Evolutionary conservation across 2,888 invertebrate genomes (phyloP).

Genomic region (Sipha maydis): DNA sequence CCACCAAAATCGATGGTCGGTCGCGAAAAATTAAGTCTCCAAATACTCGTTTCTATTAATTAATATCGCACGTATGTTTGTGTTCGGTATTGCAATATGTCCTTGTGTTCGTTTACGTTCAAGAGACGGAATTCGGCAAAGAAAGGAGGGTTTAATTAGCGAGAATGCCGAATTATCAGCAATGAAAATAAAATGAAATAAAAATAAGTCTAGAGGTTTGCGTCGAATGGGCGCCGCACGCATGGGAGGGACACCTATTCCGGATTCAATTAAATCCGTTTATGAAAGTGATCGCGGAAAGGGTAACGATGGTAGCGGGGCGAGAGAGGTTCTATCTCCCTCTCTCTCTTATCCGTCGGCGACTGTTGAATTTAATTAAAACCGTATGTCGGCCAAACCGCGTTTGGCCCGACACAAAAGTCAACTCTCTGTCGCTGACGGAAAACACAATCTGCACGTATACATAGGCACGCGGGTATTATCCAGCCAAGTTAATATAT

Average conservation of each 20-base stretch:
- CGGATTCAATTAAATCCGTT: slow-evolving; percentile 62
- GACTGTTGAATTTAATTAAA: slow-evolving; percentile 62
- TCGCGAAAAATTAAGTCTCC: too few species aligned
- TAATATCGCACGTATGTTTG: not conserved
- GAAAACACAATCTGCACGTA: slow-evolving; percentile 55
- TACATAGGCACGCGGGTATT: slow-evolving; percentile 3
- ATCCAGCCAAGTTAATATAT: slow-evolving; percentile 42
- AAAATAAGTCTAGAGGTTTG: slow-evolving; percentile 23
- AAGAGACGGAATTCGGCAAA: not conserved
- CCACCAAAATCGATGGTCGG: too few species aligned
- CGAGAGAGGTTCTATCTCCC: not conserved
- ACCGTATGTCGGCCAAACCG: slow-evolving; percentile 60
- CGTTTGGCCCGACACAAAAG: slow-evolving; percentile 55
- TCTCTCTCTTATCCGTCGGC: slow-evolving; percentile 21
- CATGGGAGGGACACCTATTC: slow-evolving; percentile 53
- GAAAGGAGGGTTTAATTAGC: slow-evolving; percentile 53
- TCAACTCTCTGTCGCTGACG: slow-evolving; percentile 56
- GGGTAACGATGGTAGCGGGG: not conserved
- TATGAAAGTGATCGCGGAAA: slow-evolving; percentile 53
- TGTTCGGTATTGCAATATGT: not conserved
- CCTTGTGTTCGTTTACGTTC: not conserved
- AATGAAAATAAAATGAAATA: slow-evolving; percentile 44
- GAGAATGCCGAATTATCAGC: slow-evolving; percentile 55
- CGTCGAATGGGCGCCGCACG: slow-evolving; percentile 23
- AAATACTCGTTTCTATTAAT: not conserved